These are phyloP conservation scores for Lichenostomus cassidix DNA, from an alignment of 2,113 vertebrate genomes.

Conservation along the genomic window DNA sequence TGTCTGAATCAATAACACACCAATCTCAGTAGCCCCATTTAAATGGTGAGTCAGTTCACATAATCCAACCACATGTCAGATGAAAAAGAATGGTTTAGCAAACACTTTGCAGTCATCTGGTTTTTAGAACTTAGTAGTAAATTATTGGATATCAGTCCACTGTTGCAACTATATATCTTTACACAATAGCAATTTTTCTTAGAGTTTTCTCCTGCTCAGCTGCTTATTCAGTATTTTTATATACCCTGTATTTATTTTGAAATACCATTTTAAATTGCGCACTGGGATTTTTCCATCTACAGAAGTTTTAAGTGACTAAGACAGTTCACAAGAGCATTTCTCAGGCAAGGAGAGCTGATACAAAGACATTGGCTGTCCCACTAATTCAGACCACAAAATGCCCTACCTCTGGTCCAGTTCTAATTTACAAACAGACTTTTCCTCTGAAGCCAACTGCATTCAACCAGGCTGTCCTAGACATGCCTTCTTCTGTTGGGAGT, in stretches of 20 bases:
- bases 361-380: not conserved
- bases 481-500: not conserved
- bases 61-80: conserved; percentile 63
- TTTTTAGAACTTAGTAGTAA: conserved; percentile 62
- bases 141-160: conserved; percentile 47
- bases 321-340: conserved; percentile 51
- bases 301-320: conserved; percentile 51
- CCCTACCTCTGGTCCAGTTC: not conserved
- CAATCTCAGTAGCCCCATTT: conserved; percentile 50
- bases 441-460: not conserved
- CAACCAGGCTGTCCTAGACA: not conserved
- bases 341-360: conserved; percentile 26
- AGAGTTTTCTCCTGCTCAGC: conserved; percentile 20
- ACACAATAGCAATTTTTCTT: conserved; percentile 39
- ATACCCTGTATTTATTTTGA: conserved; percentile 66
- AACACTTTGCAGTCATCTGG: conserved; percentile 35
- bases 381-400: conserved; percentile 13
- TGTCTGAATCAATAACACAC: conserved; percentile 65
- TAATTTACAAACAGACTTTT: conserved; percentile 22
- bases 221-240: conserved; percentile 65
- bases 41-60: conserved; percentile 61
- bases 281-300: conserved; percentile 35
- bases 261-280: conserved; percentile 62
- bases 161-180: conserved; percentile 36
- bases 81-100: conserved; percentile 55